phyloP scores from a whole-genome alignment of 2,113 vertebrate species.

The Microcebus tavaratra region DNA sequence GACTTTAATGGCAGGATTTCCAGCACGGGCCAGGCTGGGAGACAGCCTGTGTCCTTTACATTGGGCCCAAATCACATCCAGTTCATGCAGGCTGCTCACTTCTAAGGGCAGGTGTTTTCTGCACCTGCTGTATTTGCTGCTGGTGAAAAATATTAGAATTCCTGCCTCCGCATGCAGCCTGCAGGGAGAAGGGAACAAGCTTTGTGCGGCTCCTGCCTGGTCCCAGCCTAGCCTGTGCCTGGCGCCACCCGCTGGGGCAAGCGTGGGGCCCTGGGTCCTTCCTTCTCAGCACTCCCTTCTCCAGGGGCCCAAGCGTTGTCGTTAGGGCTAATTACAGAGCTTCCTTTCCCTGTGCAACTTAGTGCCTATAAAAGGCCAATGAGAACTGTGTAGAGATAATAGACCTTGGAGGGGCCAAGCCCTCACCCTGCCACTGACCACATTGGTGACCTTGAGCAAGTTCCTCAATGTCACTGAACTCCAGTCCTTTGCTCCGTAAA shows the following conservation, averaged over 20 bases:
- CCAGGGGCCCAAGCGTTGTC: neutral
- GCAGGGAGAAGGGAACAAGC: neutral
- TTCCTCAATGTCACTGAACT: neutral
- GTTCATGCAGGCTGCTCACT: accelerated
- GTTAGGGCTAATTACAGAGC: neutral
- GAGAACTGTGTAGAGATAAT: neutral
- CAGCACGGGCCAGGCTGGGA: neutral
- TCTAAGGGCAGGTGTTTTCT: neutral
- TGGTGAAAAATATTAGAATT: neutral
- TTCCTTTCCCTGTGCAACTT: neutral
- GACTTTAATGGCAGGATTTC: neutral
- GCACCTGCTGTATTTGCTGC: neutral
- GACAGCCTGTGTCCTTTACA: neutral
- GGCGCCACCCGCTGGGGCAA: neutral
- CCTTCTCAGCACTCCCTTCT: neutral
- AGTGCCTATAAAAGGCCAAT: neutral
- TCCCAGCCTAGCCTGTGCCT: neutral
- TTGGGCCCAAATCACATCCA: neutral
- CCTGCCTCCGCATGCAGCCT: neutral
- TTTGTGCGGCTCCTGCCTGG: neutral
- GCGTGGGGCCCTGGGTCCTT: neutral
- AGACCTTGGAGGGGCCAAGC: neutral
- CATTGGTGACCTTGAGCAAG: neutral
- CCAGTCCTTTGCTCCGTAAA: neutral
- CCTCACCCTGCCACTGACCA: neutral